Base-by-base conservation (phyloP, 2,113 vertebrate species). In the Osmerus mordax region DNA sequence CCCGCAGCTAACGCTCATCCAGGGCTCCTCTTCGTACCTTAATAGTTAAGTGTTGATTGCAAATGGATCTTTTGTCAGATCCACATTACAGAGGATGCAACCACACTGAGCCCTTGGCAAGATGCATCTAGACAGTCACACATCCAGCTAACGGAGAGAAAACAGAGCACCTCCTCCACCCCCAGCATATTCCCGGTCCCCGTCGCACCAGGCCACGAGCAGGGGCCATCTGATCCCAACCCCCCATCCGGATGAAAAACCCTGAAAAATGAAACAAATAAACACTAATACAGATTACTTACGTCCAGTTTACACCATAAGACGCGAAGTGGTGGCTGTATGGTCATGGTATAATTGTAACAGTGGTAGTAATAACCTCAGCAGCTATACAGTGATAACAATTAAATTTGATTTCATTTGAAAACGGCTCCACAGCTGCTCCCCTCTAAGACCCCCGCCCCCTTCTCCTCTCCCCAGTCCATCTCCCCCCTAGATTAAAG, bases 401-500 rank as follows among this genome's bases (percentile, higher is more conserved):
- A 92, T 93, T 93, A 92, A 89, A 92, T 93, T 92, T 92, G 87
- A 93, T 93, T 93, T 92, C 89, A 92, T 93, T 92, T 91, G 90
- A 92, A 90, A 92, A 92, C 92, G 90, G 91, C 90, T 91, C 87
- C 91, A 91, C 91, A 92, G 90, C 91, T 92, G 91, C 90, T 92
- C 83, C 91, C 87, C 86, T 83, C 85, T 87, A 82, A 74, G 87
- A 89, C 87, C 84, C 83, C 82, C 83, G 74, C 85, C 87, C 85
- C 84, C 85, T 77, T 61, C 79, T 53, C 63, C 73, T 77, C 71
- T 70, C 54, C 60, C 58, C 77, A 74, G 74, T 75, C 54, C 74
- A 18, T 68, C 67, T 69, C 21, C 58, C 65, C 94, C 92, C 92
- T 95, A 96, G 94, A 96, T 96, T 95, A 96, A 96, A 93, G 94